Conservation (phyloP, 1,140 invertebrate species). For the Pseudomyrmex concolor region DNA sequence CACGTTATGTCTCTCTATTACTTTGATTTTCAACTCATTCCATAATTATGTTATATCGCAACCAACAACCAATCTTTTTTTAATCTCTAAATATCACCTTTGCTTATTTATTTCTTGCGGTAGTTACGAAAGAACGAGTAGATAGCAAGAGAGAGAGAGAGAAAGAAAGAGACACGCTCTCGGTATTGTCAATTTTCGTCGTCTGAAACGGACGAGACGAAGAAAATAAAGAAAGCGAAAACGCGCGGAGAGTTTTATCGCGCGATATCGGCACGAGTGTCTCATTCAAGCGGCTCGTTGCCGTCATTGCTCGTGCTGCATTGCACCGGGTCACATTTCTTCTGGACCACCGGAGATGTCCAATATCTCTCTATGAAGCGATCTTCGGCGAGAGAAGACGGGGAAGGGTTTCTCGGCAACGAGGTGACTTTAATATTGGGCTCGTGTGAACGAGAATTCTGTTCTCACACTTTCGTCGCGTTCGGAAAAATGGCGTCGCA, state of each 20-base stretch:
- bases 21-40: neutral
- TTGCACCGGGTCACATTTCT: constrained; percentile 52
- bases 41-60: neutral
- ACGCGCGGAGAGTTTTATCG: constrained; percentile 29
- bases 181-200: neutral
- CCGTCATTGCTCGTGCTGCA: constrained; percentile 35
- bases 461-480: neutral
- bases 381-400: constrained; percentile 41
- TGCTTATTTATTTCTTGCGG: constrained; percentile 10
- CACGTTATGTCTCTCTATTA: neutral
- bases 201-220: neutral
- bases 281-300: constrained; percentile 47
- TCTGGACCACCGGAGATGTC: constrained; percentile 62
- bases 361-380: constrained; percentile 66
- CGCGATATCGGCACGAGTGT: constrained; percentile 36
- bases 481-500: constrained; percentile 23
- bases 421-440: constrained; percentile 50
- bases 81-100: too few species aligned
- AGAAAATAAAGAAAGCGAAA: constrained; percentile 9
- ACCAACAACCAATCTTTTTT: too few species aligned
- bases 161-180: too few species aligned
- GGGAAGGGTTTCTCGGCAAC: neutral
- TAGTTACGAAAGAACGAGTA: neutral
- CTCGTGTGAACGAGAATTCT: neutral
- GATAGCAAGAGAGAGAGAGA: too few species aligned